phyloP scores from a whole-genome alignment of 2,888 invertebrate genomes.

The Drosophila buzzatii region DNA sequence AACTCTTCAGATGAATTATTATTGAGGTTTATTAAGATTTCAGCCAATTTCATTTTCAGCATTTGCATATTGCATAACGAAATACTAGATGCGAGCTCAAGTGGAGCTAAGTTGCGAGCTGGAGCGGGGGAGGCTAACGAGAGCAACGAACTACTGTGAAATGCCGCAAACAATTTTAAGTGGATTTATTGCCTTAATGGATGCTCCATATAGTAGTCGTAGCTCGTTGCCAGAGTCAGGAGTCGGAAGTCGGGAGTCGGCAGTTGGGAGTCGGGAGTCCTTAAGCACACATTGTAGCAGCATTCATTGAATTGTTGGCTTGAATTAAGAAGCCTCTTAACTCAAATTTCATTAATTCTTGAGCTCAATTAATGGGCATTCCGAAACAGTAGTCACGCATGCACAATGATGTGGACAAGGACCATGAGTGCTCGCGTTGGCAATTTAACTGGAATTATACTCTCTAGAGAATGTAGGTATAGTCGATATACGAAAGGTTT shows the following conservation, averaged over 20 bases:
- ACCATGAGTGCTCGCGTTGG: not conserved
- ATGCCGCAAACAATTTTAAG: conserved; percentile 6
- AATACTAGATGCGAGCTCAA: not conserved
- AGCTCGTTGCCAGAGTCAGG: not conserved
- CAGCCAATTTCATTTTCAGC: not conserved
- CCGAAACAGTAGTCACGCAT: not conserved
- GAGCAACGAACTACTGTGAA: not conserved
- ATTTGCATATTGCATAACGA: conserved; percentile 4
- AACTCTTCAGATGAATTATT: not conserved
- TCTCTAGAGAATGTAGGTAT: not conserved
- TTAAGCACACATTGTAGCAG: conserved; percentile 6
- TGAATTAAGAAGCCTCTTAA: conserved; percentile 3
- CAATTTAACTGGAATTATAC: not conserved
- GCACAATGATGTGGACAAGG: not conserved
- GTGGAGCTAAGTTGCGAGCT: not conserved
- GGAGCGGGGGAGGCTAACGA: not conserved
- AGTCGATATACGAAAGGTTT: not conserved
- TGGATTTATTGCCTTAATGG: conserved; percentile 13
- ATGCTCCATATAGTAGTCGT: not conserved
- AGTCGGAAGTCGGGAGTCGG: not conserved
- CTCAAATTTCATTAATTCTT: not conserved
- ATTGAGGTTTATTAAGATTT: not conserved
- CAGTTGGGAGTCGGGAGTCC: not conserved
- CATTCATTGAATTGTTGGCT: conserved; percentile 8
- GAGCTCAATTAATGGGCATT: conserved; percentile 1